phyloP scores from a whole-genome alignment of 2,113 vertebrate species.

The Acanthisitta chloris region DNA sequence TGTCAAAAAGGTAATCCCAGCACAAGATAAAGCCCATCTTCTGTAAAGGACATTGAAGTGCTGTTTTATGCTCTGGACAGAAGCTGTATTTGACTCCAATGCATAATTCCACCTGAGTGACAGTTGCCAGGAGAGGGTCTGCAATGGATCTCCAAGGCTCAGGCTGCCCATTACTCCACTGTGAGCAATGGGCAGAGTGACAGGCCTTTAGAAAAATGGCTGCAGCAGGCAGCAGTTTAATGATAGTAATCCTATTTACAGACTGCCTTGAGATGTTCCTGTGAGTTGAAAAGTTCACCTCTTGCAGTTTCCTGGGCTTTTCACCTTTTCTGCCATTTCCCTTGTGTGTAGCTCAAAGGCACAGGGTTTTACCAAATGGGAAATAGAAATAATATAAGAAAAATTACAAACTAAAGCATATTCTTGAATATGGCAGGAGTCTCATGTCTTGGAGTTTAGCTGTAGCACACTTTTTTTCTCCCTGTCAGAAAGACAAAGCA shows the following conservation, averaged over 20 bases:
- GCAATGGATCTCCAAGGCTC: not conserved
- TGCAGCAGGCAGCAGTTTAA: not conserved
- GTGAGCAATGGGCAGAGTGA: not conserved
- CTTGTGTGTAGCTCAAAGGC: not conserved
- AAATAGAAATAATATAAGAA: slow-evolving; percentile 34
- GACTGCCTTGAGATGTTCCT: not conserved
- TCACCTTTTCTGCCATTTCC: not conserved
- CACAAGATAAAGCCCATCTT: not conserved
- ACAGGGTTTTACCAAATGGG: not conserved
- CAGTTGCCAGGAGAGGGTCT: rapidly evolving
- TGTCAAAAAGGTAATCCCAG: not conserved
- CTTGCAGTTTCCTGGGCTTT: not conserved
- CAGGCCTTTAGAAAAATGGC: not conserved
- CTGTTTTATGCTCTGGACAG: not conserved
- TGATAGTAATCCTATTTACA: slow-evolving; percentile 37
- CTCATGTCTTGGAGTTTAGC: not conserved
- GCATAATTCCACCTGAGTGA: not conserved
- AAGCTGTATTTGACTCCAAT: not conserved
- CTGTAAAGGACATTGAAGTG: not conserved
- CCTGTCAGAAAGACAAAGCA: slow-evolving; percentile 32
- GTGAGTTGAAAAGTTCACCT: slow-evolving; percentile 49
- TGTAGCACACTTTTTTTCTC: slow-evolving; percentile 17
- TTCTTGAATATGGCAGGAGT: slow-evolving; percentile 9
- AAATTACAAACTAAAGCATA: not conserved
- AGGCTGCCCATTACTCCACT: not conserved